A percentile compares a stretch with the other conserved stretches of the same genome.
Evolutionary conservation across 1,140 invertebrate genomes (phyloP).

Genomic region (Marisa cornuarietis): DNA sequence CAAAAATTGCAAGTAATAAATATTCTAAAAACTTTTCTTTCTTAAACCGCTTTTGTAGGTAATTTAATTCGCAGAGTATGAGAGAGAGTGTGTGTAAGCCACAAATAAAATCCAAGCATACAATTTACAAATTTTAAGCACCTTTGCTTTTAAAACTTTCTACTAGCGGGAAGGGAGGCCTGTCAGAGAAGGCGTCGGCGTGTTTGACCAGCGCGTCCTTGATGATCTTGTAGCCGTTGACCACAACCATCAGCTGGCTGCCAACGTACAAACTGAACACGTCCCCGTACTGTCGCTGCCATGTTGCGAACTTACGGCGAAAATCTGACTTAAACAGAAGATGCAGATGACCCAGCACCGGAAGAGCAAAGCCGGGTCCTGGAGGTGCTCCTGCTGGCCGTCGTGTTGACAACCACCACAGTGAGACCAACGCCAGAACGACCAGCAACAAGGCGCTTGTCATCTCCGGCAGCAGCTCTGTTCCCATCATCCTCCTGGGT

Average conservation of each 20-base stretch:
- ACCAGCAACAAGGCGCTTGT: too few species aligned
- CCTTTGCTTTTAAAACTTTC: background rate
- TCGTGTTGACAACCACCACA: background rate
- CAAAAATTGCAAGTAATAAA: too few species aligned
- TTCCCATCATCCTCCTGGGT: too few species aligned
- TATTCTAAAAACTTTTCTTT: too few species aligned
- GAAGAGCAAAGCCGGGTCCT: constrained; percentile 12
- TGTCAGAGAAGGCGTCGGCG: constrained; percentile 34
- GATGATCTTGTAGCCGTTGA: constrained; percentile 35
- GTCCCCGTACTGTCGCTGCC: constrained; percentile 35
- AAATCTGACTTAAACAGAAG: constrained; percentile 22
- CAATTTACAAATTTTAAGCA: too few species aligned
- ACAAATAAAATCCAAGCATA: too few species aligned
- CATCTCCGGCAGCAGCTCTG: too few species aligned
- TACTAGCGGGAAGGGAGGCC: constrained; percentile 23
- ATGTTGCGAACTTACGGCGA: constrained; percentile 16
- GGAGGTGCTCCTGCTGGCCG: background rate
- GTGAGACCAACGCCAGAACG: background rate
- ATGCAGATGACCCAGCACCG: constrained; percentile 31
- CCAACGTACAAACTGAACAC: constrained; percentile 35
- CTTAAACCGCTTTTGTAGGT: too few species aligned
- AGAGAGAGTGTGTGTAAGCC: too few species aligned
- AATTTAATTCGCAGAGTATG: too few species aligned
- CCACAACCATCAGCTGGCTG: constrained; percentile 27
- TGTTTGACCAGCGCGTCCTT: constrained; percentile 40